Conservation (phyloP, 2,888 invertebrate species). For the Macrosiphum euphorbiae region DNA sequence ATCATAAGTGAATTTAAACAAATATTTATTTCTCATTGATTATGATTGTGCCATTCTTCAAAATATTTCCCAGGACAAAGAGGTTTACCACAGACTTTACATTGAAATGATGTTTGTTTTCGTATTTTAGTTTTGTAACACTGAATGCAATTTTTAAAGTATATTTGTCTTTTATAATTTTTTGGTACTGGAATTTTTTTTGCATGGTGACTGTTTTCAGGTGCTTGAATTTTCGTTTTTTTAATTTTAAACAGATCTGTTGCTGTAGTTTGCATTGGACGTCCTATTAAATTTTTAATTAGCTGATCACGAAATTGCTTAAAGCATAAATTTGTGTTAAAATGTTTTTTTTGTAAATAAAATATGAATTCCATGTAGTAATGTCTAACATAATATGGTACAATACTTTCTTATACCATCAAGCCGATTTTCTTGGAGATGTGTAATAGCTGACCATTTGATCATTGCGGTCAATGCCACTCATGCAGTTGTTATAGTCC, state of each 20-base stretch:
- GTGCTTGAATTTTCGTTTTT: conserved; percentile 8
- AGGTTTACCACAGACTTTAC: too few species aligned
- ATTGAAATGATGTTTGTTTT: too few species aligned
- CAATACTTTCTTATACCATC: conserved; percentile 47
- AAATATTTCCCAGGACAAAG: not conserved
- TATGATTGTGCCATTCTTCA: not conserved
- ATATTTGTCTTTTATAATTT: conserved; percentile 13
- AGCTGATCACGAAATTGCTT: too few species aligned
- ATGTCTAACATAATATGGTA: conserved; percentile 33
- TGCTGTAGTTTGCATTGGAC: conserved; percentile 12
- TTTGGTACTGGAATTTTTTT: not conserved
- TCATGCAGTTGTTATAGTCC: conserved; percentile 18
- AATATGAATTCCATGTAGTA: conserved; percentile 35
- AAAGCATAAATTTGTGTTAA: too few species aligned
- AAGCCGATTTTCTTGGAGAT: not conserved
- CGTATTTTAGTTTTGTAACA: conserved; percentile 9
- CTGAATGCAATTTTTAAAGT: conserved; percentile 21
- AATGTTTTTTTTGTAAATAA: conserved; percentile 37
- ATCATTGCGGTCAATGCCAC: conserved; percentile 34
- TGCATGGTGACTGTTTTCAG: conserved; percentile 27
- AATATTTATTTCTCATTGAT: not conserved
- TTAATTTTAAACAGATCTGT: conserved; percentile 6
- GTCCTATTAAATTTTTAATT: conserved; percentile 26
- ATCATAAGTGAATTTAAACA: too few species aligned
- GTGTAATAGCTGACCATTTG: conserved; percentile 30